Conservation (phyloP, 2,113 vertebrate genomes). For the Proteles cristata region DNA sequence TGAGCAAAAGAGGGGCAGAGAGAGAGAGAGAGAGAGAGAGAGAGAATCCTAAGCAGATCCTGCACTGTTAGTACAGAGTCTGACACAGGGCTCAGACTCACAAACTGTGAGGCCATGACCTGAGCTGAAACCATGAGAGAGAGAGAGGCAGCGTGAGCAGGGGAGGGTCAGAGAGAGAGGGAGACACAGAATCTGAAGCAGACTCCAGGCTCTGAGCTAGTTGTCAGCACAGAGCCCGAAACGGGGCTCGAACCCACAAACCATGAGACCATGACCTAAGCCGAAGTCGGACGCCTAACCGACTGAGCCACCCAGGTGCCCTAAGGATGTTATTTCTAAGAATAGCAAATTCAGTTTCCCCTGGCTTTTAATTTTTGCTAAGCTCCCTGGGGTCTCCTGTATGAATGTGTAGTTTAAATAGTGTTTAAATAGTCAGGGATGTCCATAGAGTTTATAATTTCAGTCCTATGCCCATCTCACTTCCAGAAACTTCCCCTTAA, state of each 20-base stretch:
- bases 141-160: too few relatives aligned
- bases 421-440: not conserved
- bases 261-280: too few relatives aligned
- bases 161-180: too few relatives aligned
- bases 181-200: too few relatives aligned
- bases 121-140: not conserved
- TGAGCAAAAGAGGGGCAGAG: not conserved
- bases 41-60: not conserved
- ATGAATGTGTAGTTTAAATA: not conserved
- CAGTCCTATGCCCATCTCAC: not conserved
- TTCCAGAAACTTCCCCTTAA: not conserved
- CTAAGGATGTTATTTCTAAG: not conserved
- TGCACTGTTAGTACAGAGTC: not conserved
- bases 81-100: not conserved
- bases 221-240: too few relatives aligned
- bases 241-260: too few relatives aligned
- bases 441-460: not conserved
- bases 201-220: too few relatives aligned
- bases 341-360: not conserved
- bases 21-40: not conserved
- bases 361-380: not conserved
- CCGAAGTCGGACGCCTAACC: too few relatives aligned
- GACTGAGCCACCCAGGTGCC: too few relatives aligned
- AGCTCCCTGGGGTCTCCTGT: not conserved
- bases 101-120: not conserved